Evolutionary conservation across 2,113 vertebrate species (phyloP), one percentile per base, ranked within the genome.

Genomic region (Leuciscus idus): DNA sequence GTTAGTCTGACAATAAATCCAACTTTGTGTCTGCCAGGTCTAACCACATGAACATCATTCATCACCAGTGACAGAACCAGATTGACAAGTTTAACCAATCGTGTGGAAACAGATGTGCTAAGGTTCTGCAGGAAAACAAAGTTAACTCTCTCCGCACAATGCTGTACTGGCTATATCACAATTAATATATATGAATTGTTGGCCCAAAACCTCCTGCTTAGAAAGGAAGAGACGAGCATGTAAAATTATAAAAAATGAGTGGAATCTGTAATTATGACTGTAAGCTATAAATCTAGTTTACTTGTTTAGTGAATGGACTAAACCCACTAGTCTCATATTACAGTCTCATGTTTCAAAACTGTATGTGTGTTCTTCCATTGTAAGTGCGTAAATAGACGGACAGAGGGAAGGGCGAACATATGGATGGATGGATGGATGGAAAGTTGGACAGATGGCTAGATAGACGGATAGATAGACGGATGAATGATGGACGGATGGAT

Each of bases 61-160:
- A 28, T 39, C 78, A 28, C 23, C 1, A 19, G 79, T 66, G 79
- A 66, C 79, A 66, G 79, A 81, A 81, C 79, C 79, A 28, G 79
- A 81, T 30, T 17, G 1, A 30, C 79, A 0, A 7, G 79, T 81
- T 66, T 43, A 26, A 81, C 36, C n/a, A 81, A 30, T 61, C 77
- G 6, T 79, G 52, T 79, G 30, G 10, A 23, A 81, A 81, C 59
- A 46, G 26, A 52, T 48, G 39, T 23, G 36, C 9, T 6, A 61
- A 80, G 4, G 21, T 26, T 46, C 39, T 50, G 72, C 39, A 13
- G 11, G 39, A 74, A 68, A 33, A 17, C 28, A 17, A 17, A 52
- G 15, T 4, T 52, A 30, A 17, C 48, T 77, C 48, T 28, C 12
- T 30, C n/a, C 9, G 13, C 13, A 26, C 39, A 17, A 2, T 3